Base-by-base conservation (phyloP, 1,140 invertebrate species). In the Diploscapter pachys region DNA sequence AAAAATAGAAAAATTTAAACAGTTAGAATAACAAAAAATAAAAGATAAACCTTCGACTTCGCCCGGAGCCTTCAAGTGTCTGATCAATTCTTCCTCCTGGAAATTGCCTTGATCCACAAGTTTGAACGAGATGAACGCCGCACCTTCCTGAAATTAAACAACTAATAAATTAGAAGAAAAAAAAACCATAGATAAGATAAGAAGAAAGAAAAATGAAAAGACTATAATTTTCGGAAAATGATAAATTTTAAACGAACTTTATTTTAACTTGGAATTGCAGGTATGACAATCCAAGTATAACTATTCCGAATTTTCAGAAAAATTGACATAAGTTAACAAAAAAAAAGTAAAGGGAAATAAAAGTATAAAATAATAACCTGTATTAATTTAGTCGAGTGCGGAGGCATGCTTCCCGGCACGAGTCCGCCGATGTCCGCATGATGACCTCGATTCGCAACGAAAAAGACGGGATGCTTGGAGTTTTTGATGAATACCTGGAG, bases 381-480 rank as follows among this genome's bases (percentile, higher is more conserved):
- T 31, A 85, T 83, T n/a, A 96, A 86, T 1, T 88, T 89, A 8
- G 91, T 96, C 4, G 96, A 98, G 88, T 98, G 93, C 0, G 96
- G 94, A 2, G 96, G 97, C 96, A 99, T 99, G 0, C 95, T 98
- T 11, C 96, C 96, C 0, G 96, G 96, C 0, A 94, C 96, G 48
- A 96, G 92, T 0, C 96, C 97, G 31, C 97, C 97, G 84, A 99
- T 99, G 85, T 99, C 97, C 2, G 96, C 95, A 89, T 99, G 97
- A 88, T 99, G 97, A 1, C 96, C 97, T 71, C 97, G 90, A 80
- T 93, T 95, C 2, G 96, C 97, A n/a, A 99, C 95, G 88, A 94
- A 99, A 88, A 99, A 99, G 66, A 98, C 83, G 0, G 83, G 83
- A 9, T 59, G 56, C 9, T 76, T 71, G 9, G 72, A 73, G 11